Base-by-base conservation (phyloP, 2,797 vertebrate species). In the Pantherophis alleghaniensis region DNA sequence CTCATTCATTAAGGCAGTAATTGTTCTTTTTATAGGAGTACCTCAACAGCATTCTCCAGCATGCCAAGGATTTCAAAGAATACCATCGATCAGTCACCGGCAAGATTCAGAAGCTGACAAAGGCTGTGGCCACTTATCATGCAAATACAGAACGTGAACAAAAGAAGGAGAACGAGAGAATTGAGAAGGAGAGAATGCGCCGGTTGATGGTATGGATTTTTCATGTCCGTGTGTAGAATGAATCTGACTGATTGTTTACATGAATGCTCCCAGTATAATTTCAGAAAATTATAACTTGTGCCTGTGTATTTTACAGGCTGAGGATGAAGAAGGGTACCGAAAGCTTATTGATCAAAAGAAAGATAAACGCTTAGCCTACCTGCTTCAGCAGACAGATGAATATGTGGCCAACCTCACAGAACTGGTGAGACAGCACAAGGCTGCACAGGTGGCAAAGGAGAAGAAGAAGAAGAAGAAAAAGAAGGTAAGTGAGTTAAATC, bases 261-360 rank as follows among this genome's bases (percentile, higher is more conserved):
- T 37, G 42, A 24, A 16, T 86, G 18, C 88, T 91, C 32, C 42
- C 55, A 51, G 3, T 61, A 51, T 22, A 28, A 55, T 88, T 51
- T 22, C 20, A 55, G 42, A 11, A 59, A 83, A 57, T 66, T 55
- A 79, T 88, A 59, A 53, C 20, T 28, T 47, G 18, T 24, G 4
- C 55, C 14, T 93, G 26, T 93, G 4, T 88, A 16, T 61, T 91
- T 91, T 11, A 57, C 91, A 99, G 99, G 99, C 99, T 0, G 99
- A 99, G 94, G 99, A 99, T 91, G 99, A 99, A 95, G 99, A 99
- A 92, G 99, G 99, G 0, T 99, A 99, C 96, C 98, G 99, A 88
- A 99, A 99, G 93, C 98, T 99, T 3, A 99, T 99, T 0, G 99
- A 99, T 94, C 99, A 99, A 97, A 99, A 99, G 98, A 99, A 99